Evolutionary conservation across 2,797 vertebrate genomes (phyloP), one percentile per base, ranked within the genome.

Genomic region (Heliangelus exortis): DNA sequence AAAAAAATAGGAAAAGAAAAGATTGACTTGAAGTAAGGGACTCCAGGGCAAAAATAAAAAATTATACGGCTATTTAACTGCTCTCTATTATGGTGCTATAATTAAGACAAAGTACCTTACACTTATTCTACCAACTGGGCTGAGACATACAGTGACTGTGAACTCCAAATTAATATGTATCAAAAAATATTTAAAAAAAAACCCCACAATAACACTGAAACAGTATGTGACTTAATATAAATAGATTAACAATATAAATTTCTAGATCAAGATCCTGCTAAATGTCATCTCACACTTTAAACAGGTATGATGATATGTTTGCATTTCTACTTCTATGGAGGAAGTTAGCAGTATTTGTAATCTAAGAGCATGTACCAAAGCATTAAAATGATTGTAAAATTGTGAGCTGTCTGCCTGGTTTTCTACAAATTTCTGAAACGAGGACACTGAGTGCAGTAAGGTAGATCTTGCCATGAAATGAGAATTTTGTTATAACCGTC

Each of bases 101-200:
- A 97, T 96, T 96, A 96, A 95, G 91, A 92, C 59, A 90, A 96
- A 97, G 57, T 91, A 90, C 84, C 80, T 91, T 88, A 87, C 57
- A 96, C 93, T 96, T 96, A 94, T 89, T 94, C 58, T 22, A 95
- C 78, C 61, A 89, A 84, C 73, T 66, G 55, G 59, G 65, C 86
- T 96, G 96, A 94, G 67, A 26, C 19, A 77, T 62, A 75, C 47
- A 84, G 48, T 29, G 69, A 84, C 10, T 50, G 18, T 81, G 75
- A 88, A 92, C 87, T 89, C 22, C 45, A 87, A 90, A 90, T 81
- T 73, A 88, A 76, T 94, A 91, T 67, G 69, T 90, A 85, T 84
- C 78, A 90, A 87, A 80, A 39, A 76, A 76, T n/a, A 72, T 51
- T 75, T 22, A 2, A 43, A 55, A 65, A 57, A 55, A 16, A n/a